Conservation (phyloP, 2,797 vertebrate genomes). For the Oreonectes daqikongensis region DNA sequence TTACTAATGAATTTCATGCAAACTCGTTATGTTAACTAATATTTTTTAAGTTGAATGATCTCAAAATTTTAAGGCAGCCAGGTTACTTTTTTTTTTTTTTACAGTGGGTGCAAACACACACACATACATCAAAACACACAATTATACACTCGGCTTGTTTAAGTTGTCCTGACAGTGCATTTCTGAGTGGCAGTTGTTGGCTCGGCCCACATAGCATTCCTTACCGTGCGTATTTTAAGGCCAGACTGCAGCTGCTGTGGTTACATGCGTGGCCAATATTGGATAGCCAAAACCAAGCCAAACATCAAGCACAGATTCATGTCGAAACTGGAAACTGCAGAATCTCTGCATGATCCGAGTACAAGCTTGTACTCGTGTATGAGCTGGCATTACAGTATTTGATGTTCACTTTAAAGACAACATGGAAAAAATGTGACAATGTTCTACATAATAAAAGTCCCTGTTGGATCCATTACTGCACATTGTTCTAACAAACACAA, state of each 20-base stretch:
- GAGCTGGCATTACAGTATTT: background rate
- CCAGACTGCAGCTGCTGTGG: conserved; percentile 45
- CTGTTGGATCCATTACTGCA: background rate
- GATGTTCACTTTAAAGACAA: too few relatives aligned
- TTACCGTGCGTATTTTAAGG: conserved; percentile 45
- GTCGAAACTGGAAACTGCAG: background rate
- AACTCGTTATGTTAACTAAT: too few relatives aligned
- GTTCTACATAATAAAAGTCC: background rate
- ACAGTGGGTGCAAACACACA: conserved; percentile 20
- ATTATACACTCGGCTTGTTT: conserved; percentile 30
- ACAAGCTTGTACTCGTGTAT: background rate
- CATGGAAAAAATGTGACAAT: too few relatives aligned
- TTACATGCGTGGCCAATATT: conserved; percentile 28
- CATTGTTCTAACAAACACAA: too few relatives aligned
- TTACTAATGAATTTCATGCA: too few relatives aligned
- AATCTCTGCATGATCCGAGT: background rate
- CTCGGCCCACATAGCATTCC: conserved; percentile 27
- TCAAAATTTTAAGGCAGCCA: too few relatives aligned
- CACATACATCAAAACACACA: conserved; percentile 38
- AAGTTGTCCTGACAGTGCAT: conserved; percentile 27
- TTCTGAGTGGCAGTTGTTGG: conserved; percentile 27
- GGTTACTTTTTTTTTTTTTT: too few relatives aligned
- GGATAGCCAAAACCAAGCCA: background rate
- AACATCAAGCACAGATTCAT: background rate
- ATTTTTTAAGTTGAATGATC: too few relatives aligned